These are phyloP conservation scores for Halichoeres trimaculatus DNA, from an alignment of 2,113 vertebrate genomes.

Conservation along the genomic window DNA sequence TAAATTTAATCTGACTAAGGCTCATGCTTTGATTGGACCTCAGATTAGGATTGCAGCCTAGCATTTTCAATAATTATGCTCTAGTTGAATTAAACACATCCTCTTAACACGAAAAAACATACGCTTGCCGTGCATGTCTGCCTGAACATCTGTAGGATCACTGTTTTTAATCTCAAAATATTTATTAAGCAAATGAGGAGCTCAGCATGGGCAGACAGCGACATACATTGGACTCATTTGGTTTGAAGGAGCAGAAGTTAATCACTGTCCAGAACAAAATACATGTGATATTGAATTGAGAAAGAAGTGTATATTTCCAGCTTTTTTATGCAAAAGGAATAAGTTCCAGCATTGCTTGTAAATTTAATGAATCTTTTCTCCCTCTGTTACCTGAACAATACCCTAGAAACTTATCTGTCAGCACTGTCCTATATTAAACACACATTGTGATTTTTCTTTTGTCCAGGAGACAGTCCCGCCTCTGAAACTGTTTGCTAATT, in stretches of 20 bases:
- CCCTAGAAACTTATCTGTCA: slow-evolving; percentile 70
- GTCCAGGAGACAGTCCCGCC: slow-evolving; percentile 87
- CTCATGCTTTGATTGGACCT: slow-evolving; percentile 80
- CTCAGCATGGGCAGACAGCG: slow-evolving; percentile 21
- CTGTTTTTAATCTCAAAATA: slow-evolving; percentile 75
- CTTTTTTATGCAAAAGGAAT: too few relatives aligned
- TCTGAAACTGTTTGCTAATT: slow-evolving; percentile 92
- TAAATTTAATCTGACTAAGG: slow-evolving; percentile 84
- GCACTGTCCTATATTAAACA: slow-evolving; percentile 75
- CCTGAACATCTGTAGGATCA: slow-evolving; percentile 73
- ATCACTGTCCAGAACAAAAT: slow-evolving; percentile 5
- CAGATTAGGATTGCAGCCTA: slow-evolving; percentile 81
- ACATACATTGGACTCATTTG: slow-evolving; percentile 12
- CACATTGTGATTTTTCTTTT: slow-evolving; percentile 49
- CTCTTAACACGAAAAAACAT: slow-evolving; percentile 81
- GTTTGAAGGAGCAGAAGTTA: slow-evolving; percentile 30
- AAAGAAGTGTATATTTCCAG: too few relatives aligned
- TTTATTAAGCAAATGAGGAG: slow-evolving; percentile 55
- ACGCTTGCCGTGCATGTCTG: slow-evolving; percentile 66
- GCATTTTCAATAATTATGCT: slow-evolving; percentile 84
- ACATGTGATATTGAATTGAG: too few relatives aligned
- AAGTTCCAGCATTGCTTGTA: slow-evolving; percentile 40
- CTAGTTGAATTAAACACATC: slow-evolving; percentile 81
- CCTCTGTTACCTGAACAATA: slow-evolving; percentile 65
- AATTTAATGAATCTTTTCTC: slow-evolving; percentile 54